These are phyloP conservation scores for Dusona sp. DNA, from an alignment of 2,888 invertebrate species.

Conservation along the genomic window DNA sequence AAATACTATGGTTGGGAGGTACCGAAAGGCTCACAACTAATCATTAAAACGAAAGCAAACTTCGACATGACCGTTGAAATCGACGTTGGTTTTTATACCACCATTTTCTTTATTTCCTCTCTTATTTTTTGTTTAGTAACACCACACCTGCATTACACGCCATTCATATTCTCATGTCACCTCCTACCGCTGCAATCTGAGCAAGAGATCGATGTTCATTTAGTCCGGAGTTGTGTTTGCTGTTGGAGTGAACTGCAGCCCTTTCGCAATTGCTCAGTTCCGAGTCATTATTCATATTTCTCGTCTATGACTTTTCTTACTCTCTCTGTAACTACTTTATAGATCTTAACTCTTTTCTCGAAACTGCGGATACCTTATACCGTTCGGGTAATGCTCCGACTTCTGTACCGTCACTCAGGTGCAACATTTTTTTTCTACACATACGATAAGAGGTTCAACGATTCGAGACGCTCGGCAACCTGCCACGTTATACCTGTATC, in stretches of 20 bases:
- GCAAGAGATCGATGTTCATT: constrained; percentile 54
- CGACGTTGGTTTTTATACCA: constrained; percentile 7
- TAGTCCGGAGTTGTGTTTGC: constrained; percentile 35
- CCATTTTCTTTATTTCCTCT: background rate
- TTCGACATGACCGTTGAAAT: background rate
- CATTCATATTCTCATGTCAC: constrained; percentile 39
- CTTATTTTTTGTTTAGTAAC: constrained; percentile 35
- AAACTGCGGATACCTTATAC: constrained; percentile 41
- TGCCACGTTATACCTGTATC: constrained; percentile 49
- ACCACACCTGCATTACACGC: constrained; percentile 54
- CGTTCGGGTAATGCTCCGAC: constrained; percentile 38
- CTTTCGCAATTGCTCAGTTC: constrained; percentile 59
- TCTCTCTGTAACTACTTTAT: constrained; percentile 1
- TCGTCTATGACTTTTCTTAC: constrained; percentile 43
- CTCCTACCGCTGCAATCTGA: constrained; percentile 52
- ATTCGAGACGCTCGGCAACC: constrained; percentile 57
- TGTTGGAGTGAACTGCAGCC: constrained; percentile 40
- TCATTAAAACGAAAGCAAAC: constrained; percentile 25
- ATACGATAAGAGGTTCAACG: constrained; percentile 62
- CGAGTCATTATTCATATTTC: constrained; percentile 67
- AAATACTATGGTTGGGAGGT: background rate
- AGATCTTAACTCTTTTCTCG: constrained; percentile 5
- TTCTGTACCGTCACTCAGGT: constrained; percentile 59
- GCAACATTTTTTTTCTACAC: constrained; percentile 13
- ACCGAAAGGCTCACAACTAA: background rate